Percentiles rank a stretch among this genome's conserved stretches.
Evolutionary conservation across 2,113 vertebrate species (phyloP).

Genomic region (Psilopsiagon aurifrons): DNA sequence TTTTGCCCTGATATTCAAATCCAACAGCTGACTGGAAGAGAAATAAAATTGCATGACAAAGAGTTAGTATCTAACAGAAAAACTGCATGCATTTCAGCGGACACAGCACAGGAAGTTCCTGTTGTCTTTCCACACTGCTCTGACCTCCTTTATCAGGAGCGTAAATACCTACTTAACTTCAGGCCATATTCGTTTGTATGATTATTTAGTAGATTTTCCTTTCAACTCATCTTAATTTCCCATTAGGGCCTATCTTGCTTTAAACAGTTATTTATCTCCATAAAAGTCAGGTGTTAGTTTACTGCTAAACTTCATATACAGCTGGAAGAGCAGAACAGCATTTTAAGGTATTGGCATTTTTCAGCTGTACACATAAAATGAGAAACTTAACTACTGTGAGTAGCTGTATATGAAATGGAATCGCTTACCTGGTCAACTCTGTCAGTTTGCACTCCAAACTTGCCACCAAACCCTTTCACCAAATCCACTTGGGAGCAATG

Average conservation of each 20-base stretch:
- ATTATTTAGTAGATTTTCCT: neutral
- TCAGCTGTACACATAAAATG: neutral
- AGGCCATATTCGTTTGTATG: neutral
- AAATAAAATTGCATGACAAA: neutral
- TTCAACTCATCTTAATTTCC: neutral
- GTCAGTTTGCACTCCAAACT: slow-evolving; percentile 92
- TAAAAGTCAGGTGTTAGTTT: neutral
- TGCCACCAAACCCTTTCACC: slow-evolving; percentile 92
- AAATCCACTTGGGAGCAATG: slow-evolving; percentile 96
- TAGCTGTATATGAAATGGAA: neutral
- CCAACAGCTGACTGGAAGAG: slow-evolving; percentile 89
- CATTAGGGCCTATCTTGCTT: neutral
- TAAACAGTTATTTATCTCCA: neutral
- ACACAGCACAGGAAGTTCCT: fast-evolving
- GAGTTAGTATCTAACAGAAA: neutral
- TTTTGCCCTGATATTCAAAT: slow-evolving; percentile 95
- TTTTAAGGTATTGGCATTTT: neutral
- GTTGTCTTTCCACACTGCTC: neutral
- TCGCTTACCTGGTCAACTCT: slow-evolving; percentile 90
- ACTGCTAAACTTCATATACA: neutral
- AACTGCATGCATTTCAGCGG: neutral
- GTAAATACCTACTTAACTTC: neutral
- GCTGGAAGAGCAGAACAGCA: neutral
- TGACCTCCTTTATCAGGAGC: neutral
- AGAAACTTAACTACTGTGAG: neutral